Evolutionary conservation across 2,888 invertebrate species (phyloP), one percentile per base, ranked within the genome.

Genomic region (Zhuqinia jingwanae): DNA sequence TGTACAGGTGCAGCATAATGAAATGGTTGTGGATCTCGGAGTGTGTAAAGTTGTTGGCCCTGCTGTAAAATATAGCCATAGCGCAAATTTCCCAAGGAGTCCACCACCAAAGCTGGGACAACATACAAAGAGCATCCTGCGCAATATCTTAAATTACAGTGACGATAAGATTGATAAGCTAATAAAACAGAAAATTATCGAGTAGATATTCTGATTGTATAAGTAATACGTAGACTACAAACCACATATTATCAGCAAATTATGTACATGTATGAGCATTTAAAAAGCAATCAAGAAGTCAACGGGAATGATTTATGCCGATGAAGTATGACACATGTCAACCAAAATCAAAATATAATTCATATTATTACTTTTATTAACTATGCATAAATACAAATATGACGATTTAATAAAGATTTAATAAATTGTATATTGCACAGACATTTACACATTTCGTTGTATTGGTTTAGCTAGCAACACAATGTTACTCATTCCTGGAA

Each of bases 61-160:
- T 0, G 95, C 98, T 0, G 98, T 98, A 0, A 94, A 93, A 63
- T 99, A 95, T 92, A 96, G 96, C 90, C 94, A 94, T 76, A 95
- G 95, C 0, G 94, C 94, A 0, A 97, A 97, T 92, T 92, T 93
- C 88, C 95, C 95, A 0, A 94, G 96, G 84, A 93, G 93, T 1
- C 94, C 97, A 0, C 98, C 99, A 0, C 99, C 99, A 0, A 92
- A 93, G 8, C 93, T 98, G 30, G 99, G 98, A 0, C 95, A 99
- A 92, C 98, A 99, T 92, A 98, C 99, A 0, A 93, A 93, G 85
- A 94, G 96, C 90, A 94, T 99, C 73, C 93, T 99, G 53, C 92
- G 92, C n/a, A 92, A 94, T 87, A 92, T 96, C 88, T 93, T 97
- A 60, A 94, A 94, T 0, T 96, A 95, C 91, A 93, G 94, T 68